phyloP scores from a whole-genome alignment of 1,140 invertebrate genomes.

The Tetragnatha versicolor region DNA sequence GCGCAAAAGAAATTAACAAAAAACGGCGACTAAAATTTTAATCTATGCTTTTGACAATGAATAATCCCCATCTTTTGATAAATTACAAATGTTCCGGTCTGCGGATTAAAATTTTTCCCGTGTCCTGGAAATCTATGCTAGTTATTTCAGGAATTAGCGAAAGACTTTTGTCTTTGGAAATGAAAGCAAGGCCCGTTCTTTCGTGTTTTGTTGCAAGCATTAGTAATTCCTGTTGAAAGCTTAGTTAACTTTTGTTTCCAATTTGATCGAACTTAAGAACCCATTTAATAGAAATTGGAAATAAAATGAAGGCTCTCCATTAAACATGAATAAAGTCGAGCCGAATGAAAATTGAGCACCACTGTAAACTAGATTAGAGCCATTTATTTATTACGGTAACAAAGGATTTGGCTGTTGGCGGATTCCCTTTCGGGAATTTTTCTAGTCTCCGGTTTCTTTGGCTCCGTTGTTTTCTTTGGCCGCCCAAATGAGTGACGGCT shows the following conservation, averaged over 20 bases:
- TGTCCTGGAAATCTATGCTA: constrained; percentile 47
- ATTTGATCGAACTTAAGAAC: constrained; percentile 21
- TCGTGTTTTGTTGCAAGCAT: constrained; percentile 48
- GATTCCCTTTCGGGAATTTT: not conserved
- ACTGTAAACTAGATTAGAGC: constrained; percentile 28
- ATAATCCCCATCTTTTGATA: constrained; percentile 52
- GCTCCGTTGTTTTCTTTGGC: not conserved
- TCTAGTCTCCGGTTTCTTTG: constrained; percentile 7
- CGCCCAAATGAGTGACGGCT: not conserved
- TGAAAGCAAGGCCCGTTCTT: constrained; percentile 28
- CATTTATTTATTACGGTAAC: constrained; percentile 31
- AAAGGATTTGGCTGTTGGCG: constrained; percentile 6
- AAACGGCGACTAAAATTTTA: constrained; percentile 38
- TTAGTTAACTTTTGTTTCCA: constrained; percentile 53
- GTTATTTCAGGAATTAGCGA: constrained; percentile 53
- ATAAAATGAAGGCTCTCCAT: constrained; percentile 20
- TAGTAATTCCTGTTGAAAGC: constrained; percentile 48
- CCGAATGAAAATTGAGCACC: constrained; percentile 38
- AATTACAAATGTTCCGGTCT: constrained; percentile 49
- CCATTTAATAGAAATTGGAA: constrained; percentile 36
- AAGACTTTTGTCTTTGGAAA: constrained; percentile 28
- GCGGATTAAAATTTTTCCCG: constrained; percentile 45
- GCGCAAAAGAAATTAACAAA: constrained; percentile 12
- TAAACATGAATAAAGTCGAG: constrained; percentile 25
- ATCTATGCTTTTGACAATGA: constrained; percentile 53